These are phyloP conservation scores for Delphinus delphis DNA, from an alignment of 2,113 vertebrate species.

Conservation along the genomic window DNA sequence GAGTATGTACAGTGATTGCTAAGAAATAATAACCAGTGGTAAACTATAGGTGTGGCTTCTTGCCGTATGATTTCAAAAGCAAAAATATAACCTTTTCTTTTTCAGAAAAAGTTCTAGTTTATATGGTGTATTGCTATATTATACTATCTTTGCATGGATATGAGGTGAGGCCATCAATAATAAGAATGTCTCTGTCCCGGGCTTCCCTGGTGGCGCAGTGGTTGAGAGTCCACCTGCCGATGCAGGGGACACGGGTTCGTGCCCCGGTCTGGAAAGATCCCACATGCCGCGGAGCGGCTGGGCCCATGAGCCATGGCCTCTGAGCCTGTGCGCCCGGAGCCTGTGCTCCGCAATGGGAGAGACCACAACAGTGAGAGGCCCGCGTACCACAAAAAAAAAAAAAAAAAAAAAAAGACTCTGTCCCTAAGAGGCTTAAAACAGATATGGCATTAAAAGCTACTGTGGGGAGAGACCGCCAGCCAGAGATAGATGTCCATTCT, in stretches of 20 bases:
- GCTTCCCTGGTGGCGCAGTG: too few species aligned
- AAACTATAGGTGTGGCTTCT: background rate
- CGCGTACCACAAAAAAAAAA: too few species aligned
- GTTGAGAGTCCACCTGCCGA: too few species aligned
- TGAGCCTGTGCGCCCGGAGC: too few species aligned
- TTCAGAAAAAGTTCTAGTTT: background rate
- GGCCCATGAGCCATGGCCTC: too few species aligned
- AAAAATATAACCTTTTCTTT: background rate
- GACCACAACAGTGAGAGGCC: too few species aligned
- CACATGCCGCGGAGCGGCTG: too few species aligned
- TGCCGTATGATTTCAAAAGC: background rate
- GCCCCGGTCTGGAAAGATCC: too few species aligned
- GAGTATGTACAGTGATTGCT: background rate
- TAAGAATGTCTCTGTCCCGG: background rate
- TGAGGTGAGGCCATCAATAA: background rate
- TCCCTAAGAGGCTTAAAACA: background rate
- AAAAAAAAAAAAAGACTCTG: background rate
- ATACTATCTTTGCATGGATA: background rate
- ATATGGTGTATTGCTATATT: background rate
- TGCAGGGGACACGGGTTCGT: too few species aligned
- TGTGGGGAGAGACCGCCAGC: background rate
- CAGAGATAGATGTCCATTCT: background rate
- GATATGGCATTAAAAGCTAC: background rate
- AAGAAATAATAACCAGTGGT: background rate
- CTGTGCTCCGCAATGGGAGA: too few species aligned